Base-by-base conservation (phyloP, 1,140 invertebrate genomes). In the Drosophila pruinosa region DNA sequence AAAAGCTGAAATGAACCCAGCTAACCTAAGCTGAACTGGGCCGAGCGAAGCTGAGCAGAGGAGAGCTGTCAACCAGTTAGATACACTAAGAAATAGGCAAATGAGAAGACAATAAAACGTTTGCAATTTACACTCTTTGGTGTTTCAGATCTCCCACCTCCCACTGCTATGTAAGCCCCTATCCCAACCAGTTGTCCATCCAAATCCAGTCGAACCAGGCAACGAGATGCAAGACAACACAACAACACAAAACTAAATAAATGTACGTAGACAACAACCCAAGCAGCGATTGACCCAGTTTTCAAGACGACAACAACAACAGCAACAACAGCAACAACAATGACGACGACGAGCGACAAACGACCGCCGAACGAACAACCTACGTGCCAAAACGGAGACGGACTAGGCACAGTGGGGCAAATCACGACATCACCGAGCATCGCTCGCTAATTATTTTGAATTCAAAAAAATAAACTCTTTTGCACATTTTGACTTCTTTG, bases 261-360 rank as follows among this genome's bases (percentile, higher is more conserved):
- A 62, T 62, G 59, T 64, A 69, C 56, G 56, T 59, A 61, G 39
- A 68, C 63, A 78, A 78, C 76, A 70, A 52, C 71, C 61, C 65
- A 75, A 82, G 69, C 72, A 89, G 80, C 89, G 85, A 89, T 89
- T 89, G 85, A 89, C 85, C 85, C 80, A 89, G 85, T 89, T 89
- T 89, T 82, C 85, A 74, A 89, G 75, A 89, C 83, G 83, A 82
- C 78, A 89, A 83, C 71, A 34, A 56, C 52, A 52, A 50, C 61
- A 24, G 26, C 73, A 22, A 52, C 59, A 8, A 45, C 43, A 10
- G 43, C 34, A 10, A 39, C 36, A 8, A 22, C 28, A 58, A 63
- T 68, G 7, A 57, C 52, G 34, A 62, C 67, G 28, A 57, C 62
- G 47, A 31, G 39, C 67, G 36, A 48, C 61, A 19, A 72, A 61